A percentile compares a stretch with the other conserved stretches of the same genome.
Evolutionary conservation across 2,113 vertebrate genomes (phyloP).

Genomic region (Pterocles burchelli): DNA sequence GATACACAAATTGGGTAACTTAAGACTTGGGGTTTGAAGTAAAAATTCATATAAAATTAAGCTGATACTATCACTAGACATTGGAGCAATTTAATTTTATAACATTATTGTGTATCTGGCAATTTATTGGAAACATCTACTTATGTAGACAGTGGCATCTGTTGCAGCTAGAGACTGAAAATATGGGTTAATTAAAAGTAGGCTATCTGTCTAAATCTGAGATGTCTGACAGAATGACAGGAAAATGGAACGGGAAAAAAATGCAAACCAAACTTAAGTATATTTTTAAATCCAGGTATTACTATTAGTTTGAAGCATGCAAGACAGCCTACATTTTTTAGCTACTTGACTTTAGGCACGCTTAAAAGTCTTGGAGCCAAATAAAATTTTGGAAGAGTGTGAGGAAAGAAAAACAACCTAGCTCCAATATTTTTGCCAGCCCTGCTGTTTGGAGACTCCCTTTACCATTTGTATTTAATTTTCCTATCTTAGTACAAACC

Average conservation of each 20-base stretch:
- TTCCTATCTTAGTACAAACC: conserved; percentile 53
- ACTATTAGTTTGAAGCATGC: neutral
- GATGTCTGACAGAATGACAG: neutral
- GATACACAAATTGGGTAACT: neutral
- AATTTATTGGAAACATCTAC: neutral
- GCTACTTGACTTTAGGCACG: conserved; percentile 35
- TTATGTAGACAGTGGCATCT: neutral
- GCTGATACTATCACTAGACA: neutral
- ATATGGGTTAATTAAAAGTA: neutral
- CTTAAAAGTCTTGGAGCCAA: conserved; percentile 24
- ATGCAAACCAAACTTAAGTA: neutral
- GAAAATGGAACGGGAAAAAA: neutral
- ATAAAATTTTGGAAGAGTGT: conserved; percentile 23
- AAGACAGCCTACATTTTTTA: conserved; percentile 18
- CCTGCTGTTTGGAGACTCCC: conserved; percentile 63
- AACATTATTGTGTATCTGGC: neutral
- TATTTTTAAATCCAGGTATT: conserved; percentile 16
- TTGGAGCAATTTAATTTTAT: neutral
- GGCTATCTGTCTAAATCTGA: neutral
- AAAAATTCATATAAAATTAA: neutral
- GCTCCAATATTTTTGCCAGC: conserved; percentile 50
- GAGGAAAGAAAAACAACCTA: conserved; percentile 67
- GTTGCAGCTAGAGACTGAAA: neutral
- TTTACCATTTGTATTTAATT: conserved; percentile 64
- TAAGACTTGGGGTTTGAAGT: neutral